These are phyloP conservation scores for Dione juno DNA, from an alignment of 2,888 invertebrate genomes.

Conservation along the genomic window DNA sequence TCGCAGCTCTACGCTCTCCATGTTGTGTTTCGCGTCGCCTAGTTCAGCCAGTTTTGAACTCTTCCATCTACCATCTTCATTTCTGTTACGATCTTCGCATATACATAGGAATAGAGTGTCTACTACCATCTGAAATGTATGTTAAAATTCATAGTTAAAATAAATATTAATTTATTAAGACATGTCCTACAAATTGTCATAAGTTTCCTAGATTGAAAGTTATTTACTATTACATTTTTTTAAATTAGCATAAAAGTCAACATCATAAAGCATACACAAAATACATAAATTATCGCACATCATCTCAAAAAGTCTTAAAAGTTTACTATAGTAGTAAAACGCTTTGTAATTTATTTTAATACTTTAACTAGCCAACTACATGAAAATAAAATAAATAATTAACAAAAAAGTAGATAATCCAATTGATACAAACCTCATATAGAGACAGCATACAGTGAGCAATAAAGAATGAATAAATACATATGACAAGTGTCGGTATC, in stretches of 20 bases:
- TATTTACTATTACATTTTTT: too few species aligned
- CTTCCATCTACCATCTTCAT: constrained; percentile 88
- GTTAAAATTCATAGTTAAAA: too few species aligned
- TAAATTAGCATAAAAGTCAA: too few species aligned
- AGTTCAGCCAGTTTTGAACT: constrained; percentile 83
- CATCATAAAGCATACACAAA: too few species aligned
- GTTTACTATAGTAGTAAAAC: too few species aligned
- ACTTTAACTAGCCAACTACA: too few species aligned
- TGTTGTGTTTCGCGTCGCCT: constrained; percentile 63
- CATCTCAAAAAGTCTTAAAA: too few species aligned
- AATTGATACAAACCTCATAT: constrained; percentile 89
- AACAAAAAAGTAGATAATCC: not conserved
- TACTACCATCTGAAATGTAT: constrained; percentile 90
- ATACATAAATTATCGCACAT: too few species aligned
- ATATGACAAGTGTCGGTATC: constrained; percentile 92
- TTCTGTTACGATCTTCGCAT: constrained; percentile 94
- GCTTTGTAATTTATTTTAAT: too few species aligned
- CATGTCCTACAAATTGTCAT: too few species aligned
- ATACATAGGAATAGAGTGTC: constrained; percentile 97
- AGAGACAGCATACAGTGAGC: constrained; percentile 96
- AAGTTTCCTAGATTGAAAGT: too few species aligned
- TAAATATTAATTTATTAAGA: too few species aligned
- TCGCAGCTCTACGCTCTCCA: constrained; percentile 62
- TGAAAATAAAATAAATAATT: not conserved
- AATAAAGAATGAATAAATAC: constrained; percentile 94